Base-by-base conservation (phyloP, 2,888 invertebrate genomes). In the Chalcosyrphus nemorum region DNA sequence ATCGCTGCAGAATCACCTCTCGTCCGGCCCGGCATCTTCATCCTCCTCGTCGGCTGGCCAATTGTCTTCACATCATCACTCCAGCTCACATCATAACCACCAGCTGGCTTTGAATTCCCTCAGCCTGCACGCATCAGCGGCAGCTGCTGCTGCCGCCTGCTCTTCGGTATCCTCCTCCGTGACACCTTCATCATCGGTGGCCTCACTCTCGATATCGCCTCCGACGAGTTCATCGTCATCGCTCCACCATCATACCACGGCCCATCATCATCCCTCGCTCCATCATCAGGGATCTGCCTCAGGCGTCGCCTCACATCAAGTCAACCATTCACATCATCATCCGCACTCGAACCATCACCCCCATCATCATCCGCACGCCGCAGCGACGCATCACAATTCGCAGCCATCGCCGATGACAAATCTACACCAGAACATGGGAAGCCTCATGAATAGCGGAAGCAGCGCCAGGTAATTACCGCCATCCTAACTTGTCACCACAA, bases 361-460 rank as follows among this genome's bases (percentile, higher is more conserved):
- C 86, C 88, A 88, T 45, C 87, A 86, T 87, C 88, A 57, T 88
- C 89, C 65, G 88, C 90, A 90, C 63, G 89, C 90, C 13, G 88
- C 90, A 19, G 90, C 90, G 81, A 86, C 90, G 76, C 91, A 90
- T 86, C 90, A 90, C 87, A 90, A 88, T 56, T 88, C 91, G 38
- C 89, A 91, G 87, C 88, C 91, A 17, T 90, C 91, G 86, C 89
- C 91, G 87, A 91, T 91, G 88, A 90, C 91, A 86, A 91, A 91
- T 87, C 87, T 91, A 72, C 91, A 91, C 85, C 91, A 91, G 86
- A 91, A 91, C 38, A 91, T 91, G 91, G 91, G 91, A 68, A 90
- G 90, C 57, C 88, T 91, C 27, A 91, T 91, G 91, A 91, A 91
- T 88, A 90, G 90, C 72, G 91, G 91, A 76, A 91, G 89, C 82